Conservation (phyloP, 2,113 vertebrate species). For the Myotis davidii region DNA sequence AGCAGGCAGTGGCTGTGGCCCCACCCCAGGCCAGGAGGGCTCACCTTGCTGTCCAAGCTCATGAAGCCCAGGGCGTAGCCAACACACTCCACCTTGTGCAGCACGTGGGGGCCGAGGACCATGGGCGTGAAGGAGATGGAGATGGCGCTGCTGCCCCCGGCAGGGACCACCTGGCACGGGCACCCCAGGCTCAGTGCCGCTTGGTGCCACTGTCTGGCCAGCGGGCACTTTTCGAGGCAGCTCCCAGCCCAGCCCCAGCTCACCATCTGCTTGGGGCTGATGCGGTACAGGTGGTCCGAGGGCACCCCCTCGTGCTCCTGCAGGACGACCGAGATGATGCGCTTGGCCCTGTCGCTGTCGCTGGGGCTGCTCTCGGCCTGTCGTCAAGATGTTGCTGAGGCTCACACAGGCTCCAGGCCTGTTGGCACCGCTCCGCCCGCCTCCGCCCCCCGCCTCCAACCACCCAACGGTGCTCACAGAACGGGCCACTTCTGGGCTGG, state of each 20-base stretch:
- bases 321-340: conserved; percentile 86
- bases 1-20: background rate
- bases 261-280: conserved; percentile 93
- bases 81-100: conserved; percentile 80
- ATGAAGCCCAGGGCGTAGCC: conserved; percentile 91
- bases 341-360: background rate
- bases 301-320: conserved; percentile 87
- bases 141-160: conserved; percentile 86
- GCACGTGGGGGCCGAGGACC: conserved; percentile 75
- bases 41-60: conserved; percentile 92
- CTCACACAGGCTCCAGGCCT: background rate
- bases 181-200: background rate
- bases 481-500: background rate
- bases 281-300: conserved; percentile 87
- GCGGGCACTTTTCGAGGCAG: fast-evolving
- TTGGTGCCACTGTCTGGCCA: fast-evolving
- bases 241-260: background rate
- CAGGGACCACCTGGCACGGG: conserved; percentile 90
- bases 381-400: background rate
- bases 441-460: too few relatives aligned
- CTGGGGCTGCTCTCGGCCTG: background rate
- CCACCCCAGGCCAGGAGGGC: background rate
- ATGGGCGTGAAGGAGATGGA: conserved; percentile 90
- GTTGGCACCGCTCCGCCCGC: background rate
- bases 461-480: background rate